These are phyloP conservation scores for Chaetoderma sp. DNA, from an alignment of 2,888 invertebrate species.

Conservation along the genomic window DNA sequence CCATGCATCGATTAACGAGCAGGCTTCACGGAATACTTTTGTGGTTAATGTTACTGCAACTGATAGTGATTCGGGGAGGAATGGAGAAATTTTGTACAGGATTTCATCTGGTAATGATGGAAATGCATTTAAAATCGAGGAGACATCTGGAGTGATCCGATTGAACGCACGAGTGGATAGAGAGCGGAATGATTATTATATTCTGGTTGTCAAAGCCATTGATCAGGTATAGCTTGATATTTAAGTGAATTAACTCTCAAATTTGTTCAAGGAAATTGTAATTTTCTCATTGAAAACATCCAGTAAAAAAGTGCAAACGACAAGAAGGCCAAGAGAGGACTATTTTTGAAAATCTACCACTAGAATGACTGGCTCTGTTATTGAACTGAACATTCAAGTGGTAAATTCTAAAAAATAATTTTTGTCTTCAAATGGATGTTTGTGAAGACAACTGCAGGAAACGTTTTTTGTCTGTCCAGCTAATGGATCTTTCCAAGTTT, in stretches of 20 bases:
- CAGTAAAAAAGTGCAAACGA: not conserved
- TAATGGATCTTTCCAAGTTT: not conserved
- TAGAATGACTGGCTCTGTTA: too few species aligned
- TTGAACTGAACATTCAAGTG: too few species aligned
- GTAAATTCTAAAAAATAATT: too few species aligned
- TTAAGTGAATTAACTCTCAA: conserved; percentile 17
- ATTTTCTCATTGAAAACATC: too few species aligned
- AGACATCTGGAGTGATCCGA: conserved; percentile 85
- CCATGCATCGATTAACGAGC: conserved; percentile 84
- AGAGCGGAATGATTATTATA: conserved; percentile 90
- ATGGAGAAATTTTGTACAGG: conserved; percentile 65
- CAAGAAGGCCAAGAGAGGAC: too few species aligned
- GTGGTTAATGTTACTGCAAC: conserved; percentile 90
- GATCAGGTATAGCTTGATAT: too few species aligned
- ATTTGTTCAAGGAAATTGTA: too few species aligned
- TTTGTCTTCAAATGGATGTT: too few species aligned
- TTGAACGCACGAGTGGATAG: conserved; percentile 83
- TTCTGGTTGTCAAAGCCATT: conserved; percentile 84
- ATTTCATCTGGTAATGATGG: conserved; percentile 86
- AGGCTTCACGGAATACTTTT: conserved; percentile 34
- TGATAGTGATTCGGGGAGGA: conserved; percentile 74
- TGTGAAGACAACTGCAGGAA: not conserved
- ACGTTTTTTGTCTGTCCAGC: not conserved
- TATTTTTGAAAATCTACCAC: too few species aligned
- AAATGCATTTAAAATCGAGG: conserved; percentile 90